Evolutionary conservation across 1,140 invertebrate species (phyloP), one percentile per base, ranked within the genome.

Genomic region (Leptopilina boulardi): DNA sequence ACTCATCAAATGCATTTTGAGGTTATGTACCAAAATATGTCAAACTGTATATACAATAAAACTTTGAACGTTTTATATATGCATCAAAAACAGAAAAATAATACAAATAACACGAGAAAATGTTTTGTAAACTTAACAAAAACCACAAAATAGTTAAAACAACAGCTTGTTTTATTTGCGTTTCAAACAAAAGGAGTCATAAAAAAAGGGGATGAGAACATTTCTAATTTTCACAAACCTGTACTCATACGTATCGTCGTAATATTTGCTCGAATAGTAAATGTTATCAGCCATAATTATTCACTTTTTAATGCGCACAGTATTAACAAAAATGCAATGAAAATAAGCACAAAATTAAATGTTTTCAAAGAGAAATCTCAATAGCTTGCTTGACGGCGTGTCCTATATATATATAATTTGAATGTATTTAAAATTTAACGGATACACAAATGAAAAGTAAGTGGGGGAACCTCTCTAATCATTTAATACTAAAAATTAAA

Each of bases 191-290:
- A 66, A 66, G n/a, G 59, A 66, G 11, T 26, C 59, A 4, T 59
- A 13, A 21, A 59, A 59, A 26, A 23, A 13, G 21, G 21, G n/a
- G 5, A 66, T 66, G 11, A n/a, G 23, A 26, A 23, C 15, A 38
- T 38, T 8, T 38, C 5, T 38, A 66, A 66, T 66, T 66, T 13
- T 15, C 21, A 34, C 66, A 77, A 71, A 82, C 83, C 84, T 83
- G 75, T 84, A 84, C 56, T 85, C 84, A 19, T 84, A 85, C 19
- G 5, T 75, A 73, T 85, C 84, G 42, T 85, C 84, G 38, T 82
- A 85, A 44, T 85, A 85, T 80, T 85, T 85, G 70, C 38, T 76
- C 13, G 84, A 85, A 72, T 85, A 85, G 78, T 84, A 85, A 56
- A 85, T 85, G 26, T 74, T 73, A 70, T 78, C 59, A 71, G 76